Percentiles rank a stretch among this genome's conserved stretches.
Conservation (phyloP, 2,888 invertebrate species). For the Reticulitermes lucifugus region DNA sequence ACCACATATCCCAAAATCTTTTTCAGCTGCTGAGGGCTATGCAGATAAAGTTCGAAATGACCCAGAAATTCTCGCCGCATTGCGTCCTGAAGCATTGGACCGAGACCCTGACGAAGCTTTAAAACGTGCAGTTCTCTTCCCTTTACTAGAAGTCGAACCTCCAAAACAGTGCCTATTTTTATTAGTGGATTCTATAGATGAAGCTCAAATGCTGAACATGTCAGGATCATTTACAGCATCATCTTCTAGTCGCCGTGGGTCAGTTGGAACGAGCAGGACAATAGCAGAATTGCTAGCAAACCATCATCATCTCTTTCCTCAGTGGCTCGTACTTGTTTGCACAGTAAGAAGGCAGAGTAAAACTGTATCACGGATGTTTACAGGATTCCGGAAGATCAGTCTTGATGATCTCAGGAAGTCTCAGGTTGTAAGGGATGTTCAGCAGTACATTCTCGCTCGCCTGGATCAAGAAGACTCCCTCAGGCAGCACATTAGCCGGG, state of each 20-base stretch:
- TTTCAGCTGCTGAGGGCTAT: slow-evolving; percentile 48
- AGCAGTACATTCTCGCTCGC: slow-evolving; percentile 92
- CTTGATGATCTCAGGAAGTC: slow-evolving; percentile 91
- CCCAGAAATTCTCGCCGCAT: slow-evolving; percentile 83
- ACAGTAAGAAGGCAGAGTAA: slow-evolving; percentile 89
- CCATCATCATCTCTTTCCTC: slow-evolving; percentile 91
- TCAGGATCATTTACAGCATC: slow-evolving; percentile 22
- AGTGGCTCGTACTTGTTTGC: slow-evolving; percentile 91
- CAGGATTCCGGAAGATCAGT: slow-evolving; percentile 89
- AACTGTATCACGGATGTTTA: slow-evolving; percentile 76
- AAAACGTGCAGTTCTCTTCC: slow-evolving; percentile 88
- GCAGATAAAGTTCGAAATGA: slow-evolving; percentile 70
- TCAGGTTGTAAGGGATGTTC: slow-evolving; percentile 94
- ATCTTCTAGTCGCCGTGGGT: slow-evolving; percentile 55
- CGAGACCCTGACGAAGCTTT: slow-evolving; percentile 92
- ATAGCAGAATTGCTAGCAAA: slow-evolving; percentile 88
- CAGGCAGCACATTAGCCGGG: slow-evolving; percentile 87
- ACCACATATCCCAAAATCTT: slow-evolving; percentile 44
- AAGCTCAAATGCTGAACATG: slow-evolving; percentile 65
- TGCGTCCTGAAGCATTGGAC: slow-evolving; percentile 85
- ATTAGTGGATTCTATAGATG: slow-evolving; percentile 93
- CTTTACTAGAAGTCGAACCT: slow-evolving; percentile 86
- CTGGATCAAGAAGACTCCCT: slow-evolving; percentile 91
- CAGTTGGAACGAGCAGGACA: slow-evolving; percentile 66
- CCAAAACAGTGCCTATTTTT: slow-evolving; percentile 88